Base-by-base conservation (phyloP, 2,797 vertebrate genomes). In the Alauda arvensis region DNA sequence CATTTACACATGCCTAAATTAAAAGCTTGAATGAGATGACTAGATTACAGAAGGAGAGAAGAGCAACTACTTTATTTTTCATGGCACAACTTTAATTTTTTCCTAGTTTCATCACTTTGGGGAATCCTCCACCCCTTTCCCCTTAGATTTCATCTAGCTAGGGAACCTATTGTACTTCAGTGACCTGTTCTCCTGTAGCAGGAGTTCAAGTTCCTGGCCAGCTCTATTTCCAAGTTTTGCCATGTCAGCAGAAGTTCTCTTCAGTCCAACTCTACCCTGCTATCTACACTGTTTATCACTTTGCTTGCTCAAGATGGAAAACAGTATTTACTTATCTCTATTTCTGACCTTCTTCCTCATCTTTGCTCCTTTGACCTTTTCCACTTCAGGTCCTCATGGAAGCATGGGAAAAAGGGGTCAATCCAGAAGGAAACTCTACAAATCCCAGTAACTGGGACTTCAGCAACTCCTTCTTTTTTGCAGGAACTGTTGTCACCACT, bases 381-480 rank as follows among this genome's bases (percentile, higher is more conserved):
- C 59, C 3, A 3, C 71, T 42, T 80, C 94, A 99, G 98, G 97
- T 99, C 92, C 98, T 99, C 91, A 96, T 98, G 95, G 97, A 98
- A 87, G 98, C 98, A 74, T 98, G 98, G 98, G 98, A 98, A 92
- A 98, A 98, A 68, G 98, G 98, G 5, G 97, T 99, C 77, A 98
- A 98, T 88, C 98, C 98, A 28, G 98, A 98, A 40, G 98, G 98
- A 79, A 99, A 99, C 91, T 98, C 98, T 33, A 98, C 98, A 9
- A 99, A 98, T 96, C 98, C 98, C 79, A 98, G 98, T 94, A 99
- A 99, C 96, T 99, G 99, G 98, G 98, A 99, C 93, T 99, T 99
- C 51, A 97, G 98, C 92, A 99, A 97, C 95, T 98, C 98, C 61
- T 99, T 99, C 96, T 99, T 99, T 93, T 99, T 99, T 84, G 98